Conservation (phyloP, 2,113 vertebrate genomes). For the Zapornia atra region DNA sequence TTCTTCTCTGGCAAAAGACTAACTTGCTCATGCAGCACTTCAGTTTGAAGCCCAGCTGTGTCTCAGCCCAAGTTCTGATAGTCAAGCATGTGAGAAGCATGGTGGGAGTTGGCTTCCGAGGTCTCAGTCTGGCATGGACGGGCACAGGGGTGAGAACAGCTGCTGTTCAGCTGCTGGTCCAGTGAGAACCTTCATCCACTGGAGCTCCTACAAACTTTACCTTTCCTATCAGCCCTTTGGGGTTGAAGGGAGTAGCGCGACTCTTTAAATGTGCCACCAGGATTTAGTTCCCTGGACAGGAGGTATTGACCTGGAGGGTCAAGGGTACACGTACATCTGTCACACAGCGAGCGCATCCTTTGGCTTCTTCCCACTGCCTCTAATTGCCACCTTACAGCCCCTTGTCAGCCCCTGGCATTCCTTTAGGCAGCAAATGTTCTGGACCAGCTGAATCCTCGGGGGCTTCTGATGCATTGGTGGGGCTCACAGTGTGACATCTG, state of each 20-base stretch:
- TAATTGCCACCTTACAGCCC: neutral
- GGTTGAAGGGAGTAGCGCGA: neutral
- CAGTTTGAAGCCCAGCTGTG: neutral
- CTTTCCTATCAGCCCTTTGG: neutral
- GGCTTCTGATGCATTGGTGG: neutral
- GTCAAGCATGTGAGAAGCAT: neutral
- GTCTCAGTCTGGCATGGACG: too few species aligned
- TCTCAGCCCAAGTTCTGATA: neutral
- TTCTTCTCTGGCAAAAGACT: neutral
- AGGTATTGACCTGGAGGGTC: neutral
- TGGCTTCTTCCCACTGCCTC: neutral
- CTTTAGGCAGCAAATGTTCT: neutral
- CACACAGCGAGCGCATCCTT: neutral
- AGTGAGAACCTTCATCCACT: neutral
- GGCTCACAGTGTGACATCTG: neutral
- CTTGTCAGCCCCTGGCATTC: too few species aligned
- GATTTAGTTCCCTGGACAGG: neutral
- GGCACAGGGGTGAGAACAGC: neutral
- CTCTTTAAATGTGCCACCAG: neutral
- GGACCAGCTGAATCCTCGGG: neutral
- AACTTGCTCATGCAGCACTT: too few species aligned
- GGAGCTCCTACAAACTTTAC: neutral
- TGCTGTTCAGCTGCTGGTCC: too few species aligned
- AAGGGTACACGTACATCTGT: rapidly evolving
- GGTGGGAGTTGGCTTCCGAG: neutral